Conservation (phyloP, 2,888 invertebrate species). For the Pinctada fucata region DNA sequence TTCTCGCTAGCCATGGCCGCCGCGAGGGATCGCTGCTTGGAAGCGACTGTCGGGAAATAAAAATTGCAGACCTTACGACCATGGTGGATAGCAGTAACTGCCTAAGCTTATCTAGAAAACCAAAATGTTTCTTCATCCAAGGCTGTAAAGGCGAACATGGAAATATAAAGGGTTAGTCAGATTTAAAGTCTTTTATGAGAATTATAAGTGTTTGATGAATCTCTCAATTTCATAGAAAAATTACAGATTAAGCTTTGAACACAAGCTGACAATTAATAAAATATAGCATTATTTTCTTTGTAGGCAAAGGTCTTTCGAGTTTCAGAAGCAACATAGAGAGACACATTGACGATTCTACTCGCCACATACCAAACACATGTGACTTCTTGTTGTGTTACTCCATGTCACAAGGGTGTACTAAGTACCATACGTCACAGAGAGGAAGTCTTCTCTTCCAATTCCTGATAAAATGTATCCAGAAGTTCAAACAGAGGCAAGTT, state of each 20-base stretch:
- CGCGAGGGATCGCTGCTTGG: constrained; percentile 12
- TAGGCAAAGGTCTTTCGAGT: too few species aligned
- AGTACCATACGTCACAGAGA: background rate
- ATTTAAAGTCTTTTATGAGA: background rate
- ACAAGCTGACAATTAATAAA: too few species aligned
- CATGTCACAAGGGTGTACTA: constrained; percentile 4
- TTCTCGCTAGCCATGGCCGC: constrained; percentile 12
- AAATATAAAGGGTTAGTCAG: background rate
- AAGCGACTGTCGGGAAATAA: constrained; percentile 21
- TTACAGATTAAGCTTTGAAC: too few species aligned
- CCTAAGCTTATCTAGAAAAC: constrained; percentile 20
- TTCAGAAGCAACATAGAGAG: too few species aligned
- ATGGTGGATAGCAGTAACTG: constrained; percentile 1
- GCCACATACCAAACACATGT: constrained; percentile 7
- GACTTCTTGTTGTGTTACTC: constrained; percentile 21
- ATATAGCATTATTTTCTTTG: too few species aligned
- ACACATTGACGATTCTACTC: too few species aligned
- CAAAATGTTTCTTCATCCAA: constrained; percentile 23
- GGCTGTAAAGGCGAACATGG: constrained; percentile 3
- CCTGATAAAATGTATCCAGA: constrained; percentile 4
- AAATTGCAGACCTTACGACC: background rate
- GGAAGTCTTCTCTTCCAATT: constrained; percentile 11
- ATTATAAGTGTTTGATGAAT: too few species aligned
- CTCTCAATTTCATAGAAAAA: too few species aligned
- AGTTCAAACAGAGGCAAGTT: background rate